phyloP scores from a whole-genome alignment of 2,888 invertebrate species.

The Ophion costatus region DNA sequence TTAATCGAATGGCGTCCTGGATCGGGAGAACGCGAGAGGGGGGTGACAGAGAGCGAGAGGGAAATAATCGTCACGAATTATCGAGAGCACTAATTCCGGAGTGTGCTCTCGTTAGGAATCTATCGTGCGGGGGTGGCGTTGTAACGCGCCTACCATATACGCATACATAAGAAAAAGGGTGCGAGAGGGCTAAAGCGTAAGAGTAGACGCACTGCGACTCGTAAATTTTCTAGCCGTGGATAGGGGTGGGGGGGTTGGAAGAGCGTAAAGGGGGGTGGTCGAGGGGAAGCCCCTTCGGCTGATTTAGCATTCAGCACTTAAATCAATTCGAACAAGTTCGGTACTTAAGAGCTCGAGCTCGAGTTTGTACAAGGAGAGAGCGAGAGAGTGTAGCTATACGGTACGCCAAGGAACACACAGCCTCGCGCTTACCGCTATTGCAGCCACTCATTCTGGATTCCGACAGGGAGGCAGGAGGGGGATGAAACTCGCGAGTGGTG shows the following conservation, averaged over 20 bases:
- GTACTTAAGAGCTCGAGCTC: slow-evolving; percentile 81
- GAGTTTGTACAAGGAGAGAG: slow-evolving; percentile 78
- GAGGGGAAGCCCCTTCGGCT: slow-evolving; percentile 78
- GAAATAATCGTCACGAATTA: slow-evolving; percentile 49
- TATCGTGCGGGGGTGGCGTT: too few species aligned
- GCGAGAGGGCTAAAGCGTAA: slow-evolving; percentile 38
- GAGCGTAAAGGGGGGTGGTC: too few species aligned
- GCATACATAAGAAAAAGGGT: slow-evolving; percentile 28
- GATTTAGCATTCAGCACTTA: slow-evolving; percentile 84
- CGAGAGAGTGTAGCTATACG: slow-evolving; percentile 42
- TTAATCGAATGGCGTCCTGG: too few species aligned
- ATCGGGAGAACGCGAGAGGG: too few species aligned
- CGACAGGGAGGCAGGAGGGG: slow-evolving; percentile 50
- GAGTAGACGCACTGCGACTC: slow-evolving; percentile 69
- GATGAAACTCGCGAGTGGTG: slow-evolving; percentile 65
- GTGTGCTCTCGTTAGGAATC: slow-evolving; percentile 31
- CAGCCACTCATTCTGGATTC: slow-evolving; percentile 57
- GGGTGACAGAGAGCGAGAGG: not conserved
- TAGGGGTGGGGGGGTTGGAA: too few species aligned
- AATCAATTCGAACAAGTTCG: slow-evolving; percentile 83
- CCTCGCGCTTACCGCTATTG: slow-evolving; percentile 47
- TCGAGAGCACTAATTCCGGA: slow-evolving; percentile 52
- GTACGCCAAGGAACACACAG: slow-evolving; percentile 27
- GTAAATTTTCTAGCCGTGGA: slow-evolving; percentile 75
- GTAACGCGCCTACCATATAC: not conserved